Base-by-base conservation (phyloP, 2,797 vertebrate species). In the Naso thynnoides region DNA sequence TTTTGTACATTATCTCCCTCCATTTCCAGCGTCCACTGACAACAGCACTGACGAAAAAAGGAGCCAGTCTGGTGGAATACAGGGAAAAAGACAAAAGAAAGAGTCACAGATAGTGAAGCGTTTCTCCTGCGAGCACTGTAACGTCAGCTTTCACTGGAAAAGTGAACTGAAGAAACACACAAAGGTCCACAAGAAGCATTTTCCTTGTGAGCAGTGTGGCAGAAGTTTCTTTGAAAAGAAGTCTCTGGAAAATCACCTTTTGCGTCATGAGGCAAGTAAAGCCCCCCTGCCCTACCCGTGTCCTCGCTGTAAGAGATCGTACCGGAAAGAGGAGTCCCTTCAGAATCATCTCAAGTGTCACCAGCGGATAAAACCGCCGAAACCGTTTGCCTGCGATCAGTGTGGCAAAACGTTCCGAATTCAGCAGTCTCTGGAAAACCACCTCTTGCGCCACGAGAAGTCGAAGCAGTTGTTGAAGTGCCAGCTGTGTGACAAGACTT, bases 131-230 rank as follows among this genome's bases (percentile, higher is more conserved):
- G 88, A 90, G 3, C 76, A 79, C 1, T 93, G 92, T 5, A 13
- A 78, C 23, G 16, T 50, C 0, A 79, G 83, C 0, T 93, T 92
- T 45, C 83, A 89, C 0, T 87, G 86, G 86, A 91, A 92, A 84
- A 79, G 85, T 0, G 90, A 92, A 2, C 14, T 93, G 64, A 91
- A 86, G 75, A 93, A 91, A 44, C 92, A 93, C 75, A 39, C 55
- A 71, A 83, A 72, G 18, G 58, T 79, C 31, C 92, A 93, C 68
- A 93, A 94, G 70, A 93, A 89, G 55, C 87, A 90, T 1, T 94
- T 93, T 52, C 82, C 88, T 0, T 95, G 94, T 70, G 88, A 91
- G 29, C 88, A 92, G 57, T 96, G 95, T 69, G 90, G 88, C 38
- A 90, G 83, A 50, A 91, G 86, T 8, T 95, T 96, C 70, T 76